Base-by-base conservation (phyloP, 2,888 invertebrate species). In the Caenorhabditis sulstoni region DNA sequence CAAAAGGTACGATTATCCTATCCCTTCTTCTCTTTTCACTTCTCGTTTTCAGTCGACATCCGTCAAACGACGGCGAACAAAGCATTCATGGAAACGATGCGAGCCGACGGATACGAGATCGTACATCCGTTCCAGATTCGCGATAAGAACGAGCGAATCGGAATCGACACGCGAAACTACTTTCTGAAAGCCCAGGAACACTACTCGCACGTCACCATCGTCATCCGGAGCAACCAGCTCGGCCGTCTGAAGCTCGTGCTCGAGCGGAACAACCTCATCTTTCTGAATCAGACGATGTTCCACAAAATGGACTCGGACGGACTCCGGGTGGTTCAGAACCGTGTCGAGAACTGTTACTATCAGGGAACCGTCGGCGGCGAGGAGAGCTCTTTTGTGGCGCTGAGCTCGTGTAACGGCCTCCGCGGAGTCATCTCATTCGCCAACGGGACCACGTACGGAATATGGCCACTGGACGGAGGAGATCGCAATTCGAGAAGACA, bases 381-480 rank as follows among this genome's bases (percentile, higher is more conserved):
- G 92, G 96, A 96, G 8, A 96, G 96, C 84, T 96, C 97, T 22
- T 95, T 95, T 84, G 97, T 97, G 23, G 97, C 97, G 87, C 95
- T 98, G 92, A 96, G 96, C 92, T 98, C 97, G 65, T 98, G 98
- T 92, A 96, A 96, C 92, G 98, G 98, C 64, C 95, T 98, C 55
- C 88, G 88, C 23, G 89, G 89, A 16, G 95, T 98, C 89, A 96
- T 98, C 90, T 96, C 97, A 92, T 94, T 96, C 90, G 95, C 96
- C 91, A 97, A 98, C 93, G 97, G 97, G 92, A 97, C 97, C 64
- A 97, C 97, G 64, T 97, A 96, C 92, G 95, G 97, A 90, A 96
- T 98, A 87, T 96, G 97, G 92, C 97, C 98, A 73, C 95, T 97
- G 92, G 95, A 95, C 92, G 96, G 96, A 87, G 96, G 96, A 79